Evolutionary conservation across 2,113 vertebrate species (phyloP).

Genomic region (Thunnus maccoyii): DNA sequence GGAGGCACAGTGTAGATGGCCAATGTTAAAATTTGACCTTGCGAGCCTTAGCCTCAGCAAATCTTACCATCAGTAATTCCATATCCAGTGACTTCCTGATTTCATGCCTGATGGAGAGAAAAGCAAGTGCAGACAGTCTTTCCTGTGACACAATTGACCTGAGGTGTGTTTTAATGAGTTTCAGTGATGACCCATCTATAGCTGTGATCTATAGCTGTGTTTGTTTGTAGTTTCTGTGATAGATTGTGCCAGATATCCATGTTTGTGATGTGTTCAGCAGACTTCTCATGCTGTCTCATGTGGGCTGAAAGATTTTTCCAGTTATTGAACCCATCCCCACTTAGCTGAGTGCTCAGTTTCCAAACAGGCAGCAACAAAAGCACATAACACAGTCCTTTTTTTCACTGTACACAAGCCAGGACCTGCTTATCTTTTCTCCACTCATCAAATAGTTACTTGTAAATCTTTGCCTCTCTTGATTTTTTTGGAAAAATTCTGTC

Average conservation of each 20-base stretch:
- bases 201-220: too few species aligned
- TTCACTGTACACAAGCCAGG: neutral
- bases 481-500: neutral
- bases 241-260: neutral
- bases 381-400: neutral
- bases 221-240: neutral
- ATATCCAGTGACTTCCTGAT: neutral
- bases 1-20: too few species aligned
- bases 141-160: constrained; percentile 2
- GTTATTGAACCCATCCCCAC: neutral
- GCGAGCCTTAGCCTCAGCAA: neutral
- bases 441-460: neutral
- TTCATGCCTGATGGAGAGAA: neutral
- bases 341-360: neutral
- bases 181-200: neutral
- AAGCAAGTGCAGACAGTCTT: neutral
- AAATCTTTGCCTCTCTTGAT: neutral
- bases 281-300: neutral
- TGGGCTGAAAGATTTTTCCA: neutral
- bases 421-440: neutral
- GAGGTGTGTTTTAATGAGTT: neutral
- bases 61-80: neutral
- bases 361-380: constrained; percentile 1
- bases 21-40: neutral
- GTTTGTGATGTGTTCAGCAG: neutral